A percentile compares a stretch with the other conserved stretches of the same genome.
These are phyloP conservation scores for Hipposideros armiger DNA, from an alignment of 2,113 vertebrate species.

Conservation along the genomic window DNA sequence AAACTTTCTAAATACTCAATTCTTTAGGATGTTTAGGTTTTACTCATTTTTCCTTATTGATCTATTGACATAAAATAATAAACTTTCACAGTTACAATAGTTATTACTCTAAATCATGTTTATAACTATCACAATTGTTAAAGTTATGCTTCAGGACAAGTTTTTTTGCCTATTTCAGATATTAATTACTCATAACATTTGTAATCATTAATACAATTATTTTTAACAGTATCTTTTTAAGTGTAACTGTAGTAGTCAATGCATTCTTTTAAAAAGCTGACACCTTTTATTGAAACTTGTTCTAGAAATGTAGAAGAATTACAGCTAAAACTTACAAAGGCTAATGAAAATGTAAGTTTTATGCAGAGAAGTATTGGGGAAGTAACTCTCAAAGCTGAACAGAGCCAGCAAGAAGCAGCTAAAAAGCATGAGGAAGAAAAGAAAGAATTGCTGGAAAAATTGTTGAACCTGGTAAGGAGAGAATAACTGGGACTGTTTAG, in stretches of 20 bases:
- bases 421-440: slow-evolving; percentile 89
- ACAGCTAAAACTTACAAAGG: slow-evolving; percentile 91
- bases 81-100: not conserved
- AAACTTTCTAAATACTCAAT: not conserved
- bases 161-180: not conserved
- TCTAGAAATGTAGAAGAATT: slow-evolving; percentile 93
- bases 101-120: not conserved
- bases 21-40: slow-evolving; percentile 20
- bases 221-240: not conserved
- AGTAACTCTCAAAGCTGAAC: slow-evolving; percentile 88
- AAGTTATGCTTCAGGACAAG: not conserved
- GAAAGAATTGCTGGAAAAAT: slow-evolving; percentile 88
- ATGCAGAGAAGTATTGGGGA: slow-evolving; percentile 90
- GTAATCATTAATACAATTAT: not conserved
- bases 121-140: not conserved
- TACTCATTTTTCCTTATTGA: not conserved
- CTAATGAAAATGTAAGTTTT: slow-evolving; percentile 89
- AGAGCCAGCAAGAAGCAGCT: slow-evolving; percentile 87
- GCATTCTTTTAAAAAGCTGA: slow-evolving; percentile 35
- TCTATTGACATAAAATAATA: not conserved
- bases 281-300: not conserved
- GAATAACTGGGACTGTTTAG: accelerated
- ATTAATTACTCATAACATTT: slow-evolving; percentile 2
- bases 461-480: slow-evolving; percentile 91
- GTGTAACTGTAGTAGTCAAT: slow-evolving; percentile 31